phyloP scores from a whole-genome alignment of 1,140 invertebrate genomes.

The Drosophila melanica region DNA sequence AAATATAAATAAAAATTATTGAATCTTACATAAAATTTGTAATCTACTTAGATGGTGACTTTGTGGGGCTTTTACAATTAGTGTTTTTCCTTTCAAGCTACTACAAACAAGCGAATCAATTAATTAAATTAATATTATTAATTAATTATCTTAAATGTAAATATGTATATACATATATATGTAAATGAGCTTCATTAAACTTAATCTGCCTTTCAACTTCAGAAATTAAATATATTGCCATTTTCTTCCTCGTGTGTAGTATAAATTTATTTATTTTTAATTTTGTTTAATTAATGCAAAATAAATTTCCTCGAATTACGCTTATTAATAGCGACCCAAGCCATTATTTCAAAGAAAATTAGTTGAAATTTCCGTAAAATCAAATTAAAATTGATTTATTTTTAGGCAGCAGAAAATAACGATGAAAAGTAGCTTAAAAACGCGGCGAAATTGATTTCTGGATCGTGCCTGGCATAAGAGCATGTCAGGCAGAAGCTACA shows the following conservation, averaged over 20 bases:
- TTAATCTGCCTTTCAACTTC: too few species aligned
- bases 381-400: slow-evolving; percentile 34
- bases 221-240: too few species aligned
- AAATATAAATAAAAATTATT: too few species aligned
- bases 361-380: slow-evolving; percentile 7
- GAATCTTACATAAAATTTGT: too few species aligned
- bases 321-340: slow-evolving; percentile 9
- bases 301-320: slow-evolving; percentile 11
- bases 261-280: neutral
- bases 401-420: slow-evolving; percentile 23
- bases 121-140: too few species aligned
- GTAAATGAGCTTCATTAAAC: too few species aligned
- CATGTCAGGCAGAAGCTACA: slow-evolving; percentile 4
- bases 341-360: slow-evolving; percentile 5
- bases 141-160: too few species aligned
- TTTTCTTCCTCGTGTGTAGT: neutral
- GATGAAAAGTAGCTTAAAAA: slow-evolving; percentile 48
- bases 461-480: slow-evolving; percentile 57
- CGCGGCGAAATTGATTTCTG: slow-evolving; percentile 58
- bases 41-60: too few species aligned
- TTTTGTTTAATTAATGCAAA: neutral
- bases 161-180: too few species aligned
- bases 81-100: too few species aligned
- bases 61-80: too few species aligned
- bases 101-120: too few species aligned